Conservation (phyloP, 2,797 vertebrate genomes). For the Platalea minor region DNA sequence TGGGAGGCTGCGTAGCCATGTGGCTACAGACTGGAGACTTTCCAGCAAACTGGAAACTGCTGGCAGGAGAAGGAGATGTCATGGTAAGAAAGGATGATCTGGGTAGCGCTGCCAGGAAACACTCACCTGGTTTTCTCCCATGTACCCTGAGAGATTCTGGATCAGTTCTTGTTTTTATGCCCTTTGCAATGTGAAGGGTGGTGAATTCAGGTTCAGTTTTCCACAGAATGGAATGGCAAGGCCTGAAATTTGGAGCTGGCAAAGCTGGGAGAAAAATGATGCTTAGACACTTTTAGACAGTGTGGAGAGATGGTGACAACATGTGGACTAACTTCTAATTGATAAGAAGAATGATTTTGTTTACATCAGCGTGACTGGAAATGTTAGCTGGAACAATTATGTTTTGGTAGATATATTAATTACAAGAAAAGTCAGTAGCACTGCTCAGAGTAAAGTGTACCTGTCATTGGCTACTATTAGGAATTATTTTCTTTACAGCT, state of each 20-base stretch:
- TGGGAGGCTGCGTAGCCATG: accelerated
- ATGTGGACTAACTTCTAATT: not conserved
- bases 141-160: not conserved
- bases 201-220: not conserved
- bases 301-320: not conserved
- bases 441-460: not conserved
- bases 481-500: not conserved
- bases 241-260: not conserved
- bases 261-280: not conserved
- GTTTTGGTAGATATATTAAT: not conserved
- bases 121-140: not conserved
- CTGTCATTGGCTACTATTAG: not conserved
- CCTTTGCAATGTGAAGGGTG: not conserved
- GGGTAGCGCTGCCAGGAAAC: not conserved
- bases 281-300: not conserved
- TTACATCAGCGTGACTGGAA: not conserved
- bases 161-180: not conserved
- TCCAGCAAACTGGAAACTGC: not conserved
- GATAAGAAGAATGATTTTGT: not conserved
- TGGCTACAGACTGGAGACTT: not conserved
- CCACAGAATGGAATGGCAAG: not conserved
- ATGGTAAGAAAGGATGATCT: not conserved
- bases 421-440: not conserved
- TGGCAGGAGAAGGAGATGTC: not conserved
- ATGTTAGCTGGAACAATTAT: not conserved